Percentiles rank a stretch among this genome's conserved stretches.
These are phyloP conservation scores for Protodeltote pygarga DNA, from an alignment of 2,888 invertebrate genomes.

Conservation along the genomic window DNA sequence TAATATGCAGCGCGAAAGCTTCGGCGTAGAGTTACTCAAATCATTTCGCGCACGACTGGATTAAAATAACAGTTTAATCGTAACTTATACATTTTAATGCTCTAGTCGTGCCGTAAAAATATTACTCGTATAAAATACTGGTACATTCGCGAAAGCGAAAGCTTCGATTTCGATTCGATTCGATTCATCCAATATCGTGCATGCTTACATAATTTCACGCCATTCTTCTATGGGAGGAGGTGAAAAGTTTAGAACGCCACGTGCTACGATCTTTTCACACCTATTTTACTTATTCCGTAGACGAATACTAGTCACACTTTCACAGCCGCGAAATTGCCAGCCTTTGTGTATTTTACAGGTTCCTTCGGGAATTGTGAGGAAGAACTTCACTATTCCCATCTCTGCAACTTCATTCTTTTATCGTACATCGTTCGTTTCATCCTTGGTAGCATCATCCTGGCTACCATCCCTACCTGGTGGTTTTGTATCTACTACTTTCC, in stretches of 20 bases:
- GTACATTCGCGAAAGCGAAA: conserved; percentile 34
- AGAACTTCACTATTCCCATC: no score
- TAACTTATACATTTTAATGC: conserved; percentile 48
- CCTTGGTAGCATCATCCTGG: no score
- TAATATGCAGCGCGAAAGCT: conserved; percentile 55
- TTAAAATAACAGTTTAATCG: conserved; percentile 49
- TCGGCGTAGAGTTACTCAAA: conserved; percentile 56
- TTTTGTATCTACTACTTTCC: no score
- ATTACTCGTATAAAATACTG: conserved; percentile 31
- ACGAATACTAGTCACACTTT: no score
- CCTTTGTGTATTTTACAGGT: no score
- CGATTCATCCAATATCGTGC: conserved; percentile 41
- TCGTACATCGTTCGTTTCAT: no score
- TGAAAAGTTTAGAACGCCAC: conserved; percentile 1
- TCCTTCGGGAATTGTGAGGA: no score
- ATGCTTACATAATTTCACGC: conserved; percentile 41
- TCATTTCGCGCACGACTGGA: conserved; percentile 59
- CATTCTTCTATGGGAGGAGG: conserved; percentile 14
- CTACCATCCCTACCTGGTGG: no score
- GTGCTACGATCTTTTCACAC: background rate
- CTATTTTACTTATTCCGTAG: conserved; percentile 10
- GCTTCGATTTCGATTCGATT: conserved; percentile 41
- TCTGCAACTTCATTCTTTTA: no score
- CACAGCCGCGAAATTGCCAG: no score
- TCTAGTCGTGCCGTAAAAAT: conserved; percentile 46